These are phyloP conservation scores for Caenorhabditis afra DNA, from an alignment of 2,888 invertebrate genomes.

Conservation along the genomic window DNA sequence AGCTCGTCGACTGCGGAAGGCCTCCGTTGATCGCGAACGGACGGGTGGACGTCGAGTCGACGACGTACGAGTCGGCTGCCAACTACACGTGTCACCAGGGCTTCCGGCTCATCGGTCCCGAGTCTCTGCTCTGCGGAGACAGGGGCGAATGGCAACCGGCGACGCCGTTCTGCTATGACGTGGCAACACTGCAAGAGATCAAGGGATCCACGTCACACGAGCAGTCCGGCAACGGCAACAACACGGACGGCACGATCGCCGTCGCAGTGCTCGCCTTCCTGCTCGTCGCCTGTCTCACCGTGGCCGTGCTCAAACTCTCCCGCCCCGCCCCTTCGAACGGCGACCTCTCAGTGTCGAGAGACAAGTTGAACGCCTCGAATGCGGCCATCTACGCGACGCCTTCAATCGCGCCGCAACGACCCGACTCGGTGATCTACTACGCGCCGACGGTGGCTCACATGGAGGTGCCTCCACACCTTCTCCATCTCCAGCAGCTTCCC, in stretches of 20 bases:
- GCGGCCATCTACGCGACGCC: slow-evolving; percentile 73
- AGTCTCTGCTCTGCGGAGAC: slow-evolving; percentile 67
- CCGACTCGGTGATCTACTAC: slow-evolving; percentile 71
- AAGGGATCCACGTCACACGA: slow-evolving; percentile 57
- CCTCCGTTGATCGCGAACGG: slow-evolving; percentile 71
- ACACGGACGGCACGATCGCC: slow-evolving; percentile 60
- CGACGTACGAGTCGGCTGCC: slow-evolving; percentile 67
- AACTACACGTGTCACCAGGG: slow-evolving; percentile 71
- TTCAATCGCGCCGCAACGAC: slow-evolving; percentile 55
- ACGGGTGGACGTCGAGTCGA: slow-evolving; percentile 56
- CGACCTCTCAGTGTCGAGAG: slow-evolving; percentile 49
- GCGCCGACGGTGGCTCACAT: slow-evolving; percentile 68
- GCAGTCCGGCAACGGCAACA: slow-evolving; percentile 6
- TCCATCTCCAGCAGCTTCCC: slow-evolving; percentile 73
- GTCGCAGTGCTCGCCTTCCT: slow-evolving; percentile 66
- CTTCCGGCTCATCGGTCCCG: slow-evolving; percentile 73
- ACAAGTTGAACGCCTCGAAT: slow-evolving; percentile 56
- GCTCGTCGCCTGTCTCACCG: slow-evolving; percentile 63
- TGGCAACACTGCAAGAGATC: slow-evolving; percentile 70
- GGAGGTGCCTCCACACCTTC: slow-evolving; percentile 73
- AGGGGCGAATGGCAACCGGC: slow-evolving; percentile 71
- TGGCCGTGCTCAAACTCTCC: slow-evolving; percentile 65
- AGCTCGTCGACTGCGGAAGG: slow-evolving; percentile 69
- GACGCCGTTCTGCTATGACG: slow-evolving; percentile 75
- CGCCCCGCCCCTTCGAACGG: slow-evolving; percentile 26